Base-by-base conservation (phyloP, 2,888 invertebrate species). In the Thelaira solivaga region DNA sequence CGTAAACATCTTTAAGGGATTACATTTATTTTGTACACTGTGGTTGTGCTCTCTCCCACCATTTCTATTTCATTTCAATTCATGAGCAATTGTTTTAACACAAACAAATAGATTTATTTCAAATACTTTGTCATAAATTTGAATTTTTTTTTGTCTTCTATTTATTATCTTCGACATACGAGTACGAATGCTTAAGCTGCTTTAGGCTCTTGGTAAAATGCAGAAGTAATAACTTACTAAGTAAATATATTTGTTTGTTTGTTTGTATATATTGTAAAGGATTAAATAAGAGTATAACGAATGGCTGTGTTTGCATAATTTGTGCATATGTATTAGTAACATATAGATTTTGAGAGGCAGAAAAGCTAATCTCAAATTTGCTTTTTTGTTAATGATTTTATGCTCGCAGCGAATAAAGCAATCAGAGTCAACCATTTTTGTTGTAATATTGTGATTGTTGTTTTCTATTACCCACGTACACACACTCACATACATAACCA, bases 331-430 rank as follows among this genome's bases (percentile, higher is more conserved):
- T 53, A 11, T n/a, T n/a, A n/a, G n/a, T n/a, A n/a, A n/a, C n/a
- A 65, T 49, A 62, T 55, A 47, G 41, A 34, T 69, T 69, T 49
- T n/a, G 62, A 49, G 68, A 62, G 53, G 53, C 36, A 67, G 59
- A 74, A 53, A 41, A 69, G 81, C 78, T 80, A 80, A 81, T 82
- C 80, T 76, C 47, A 74, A 80, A 80, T 77, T 80, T 80, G 79
- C n/a, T 51, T 78, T 78, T 78, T 80, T 71, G 69, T 80, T 82
- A 81, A 82, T 82, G 82, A 81, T 80, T 81, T 78, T 71, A 74
- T 31, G 76, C 82, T 81, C n/a, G 51, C 43, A 61, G 82, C 81
- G 71, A 43, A 62, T 57, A 80, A 80, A 81, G 80, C 78, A 82
- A 81, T 82, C 82, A 81, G 68, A 59, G 57, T 74, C 29, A 55